These are phyloP conservation scores for Chelonus formosanus DNA, from an alignment of 2,888 invertebrate species.

Conservation along the genomic window DNA sequence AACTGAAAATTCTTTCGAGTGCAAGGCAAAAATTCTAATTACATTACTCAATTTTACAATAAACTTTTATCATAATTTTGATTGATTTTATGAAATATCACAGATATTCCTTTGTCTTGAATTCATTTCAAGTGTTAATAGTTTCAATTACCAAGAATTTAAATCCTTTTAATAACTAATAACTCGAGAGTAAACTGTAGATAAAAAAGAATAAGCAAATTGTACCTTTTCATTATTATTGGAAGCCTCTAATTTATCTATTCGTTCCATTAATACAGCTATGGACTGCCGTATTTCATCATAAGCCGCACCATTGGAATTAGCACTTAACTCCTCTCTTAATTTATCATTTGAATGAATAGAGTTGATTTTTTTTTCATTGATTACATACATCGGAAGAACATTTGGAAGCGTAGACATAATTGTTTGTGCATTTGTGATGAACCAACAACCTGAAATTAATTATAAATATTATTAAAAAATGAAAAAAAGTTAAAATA, in stretches of 20 bases:
- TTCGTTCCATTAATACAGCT: slow-evolving; percentile 47
- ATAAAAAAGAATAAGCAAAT: not conserved
- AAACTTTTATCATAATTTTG: too few species aligned
- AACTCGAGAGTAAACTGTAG: too few species aligned
- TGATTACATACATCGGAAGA: not conserved
- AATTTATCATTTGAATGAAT: not conserved
- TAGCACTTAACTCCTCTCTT: not conserved
- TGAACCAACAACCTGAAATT: slow-evolving; percentile 52
- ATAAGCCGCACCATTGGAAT: slow-evolving; percentile 13
- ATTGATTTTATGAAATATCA: too few species aligned
- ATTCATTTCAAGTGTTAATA: too few species aligned
- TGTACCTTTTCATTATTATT: slow-evolving; percentile 44
- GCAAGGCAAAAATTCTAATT: too few species aligned
- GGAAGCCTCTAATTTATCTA: slow-evolving; percentile 48
- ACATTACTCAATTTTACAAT: too few species aligned
- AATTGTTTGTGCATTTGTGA: slow-evolving; percentile 40
- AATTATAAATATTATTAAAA: slow-evolving; percentile 1
- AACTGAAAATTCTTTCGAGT: too few species aligned
- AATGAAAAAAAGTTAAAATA: not conserved
- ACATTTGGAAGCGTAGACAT: slow-evolving; percentile 25
- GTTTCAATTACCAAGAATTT: too few species aligned
- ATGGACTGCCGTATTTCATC: slow-evolving; percentile 41
- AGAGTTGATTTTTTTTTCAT: not conserved
- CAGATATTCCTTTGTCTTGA: too few species aligned
- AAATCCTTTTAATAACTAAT: too few species aligned